Evolutionary conservation across 2,113 vertebrate species (phyloP).

Genomic region (Chunga burmeisteri): DNA sequence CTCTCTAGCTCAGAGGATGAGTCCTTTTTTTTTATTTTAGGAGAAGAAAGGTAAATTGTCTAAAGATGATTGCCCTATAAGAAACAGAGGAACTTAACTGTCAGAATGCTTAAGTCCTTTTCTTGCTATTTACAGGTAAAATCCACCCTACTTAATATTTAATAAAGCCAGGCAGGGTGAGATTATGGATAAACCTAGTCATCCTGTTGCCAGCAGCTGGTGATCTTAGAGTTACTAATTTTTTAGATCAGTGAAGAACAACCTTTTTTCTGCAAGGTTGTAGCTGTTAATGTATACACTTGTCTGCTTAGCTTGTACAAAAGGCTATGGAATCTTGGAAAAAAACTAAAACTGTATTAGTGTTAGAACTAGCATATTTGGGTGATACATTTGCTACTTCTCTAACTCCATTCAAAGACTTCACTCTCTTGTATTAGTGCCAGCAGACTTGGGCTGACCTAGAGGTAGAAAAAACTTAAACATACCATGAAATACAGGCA

Average conservation of each 20-base stretch:
- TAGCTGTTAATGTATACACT: background rate
- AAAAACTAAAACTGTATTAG: background rate
- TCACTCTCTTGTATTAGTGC: background rate
- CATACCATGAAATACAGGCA: background rate
- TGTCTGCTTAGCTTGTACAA: background rate
- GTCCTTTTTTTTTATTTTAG: background rate
- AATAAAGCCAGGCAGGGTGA: background rate
- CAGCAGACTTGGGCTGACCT: background rate
- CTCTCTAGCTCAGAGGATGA: background rate
- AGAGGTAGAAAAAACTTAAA: background rate
- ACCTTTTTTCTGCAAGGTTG: background rate
- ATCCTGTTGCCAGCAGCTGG: background rate
- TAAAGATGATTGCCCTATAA: background rate
- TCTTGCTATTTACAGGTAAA: background rate
- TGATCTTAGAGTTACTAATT: background rate
- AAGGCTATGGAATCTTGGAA: background rate
- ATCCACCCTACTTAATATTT: background rate
- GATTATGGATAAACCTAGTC: background rate
- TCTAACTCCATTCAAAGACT: background rate
- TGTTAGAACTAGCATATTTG: background rate
- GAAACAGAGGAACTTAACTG: background rate
- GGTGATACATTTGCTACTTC: background rate
- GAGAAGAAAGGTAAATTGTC: background rate
- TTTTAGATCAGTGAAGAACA: background rate
- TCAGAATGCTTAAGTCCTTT: background rate